Evolutionary conservation across 1,140 invertebrate genomes (phyloP).

Genomic region (Drosophila funebris): DNA sequence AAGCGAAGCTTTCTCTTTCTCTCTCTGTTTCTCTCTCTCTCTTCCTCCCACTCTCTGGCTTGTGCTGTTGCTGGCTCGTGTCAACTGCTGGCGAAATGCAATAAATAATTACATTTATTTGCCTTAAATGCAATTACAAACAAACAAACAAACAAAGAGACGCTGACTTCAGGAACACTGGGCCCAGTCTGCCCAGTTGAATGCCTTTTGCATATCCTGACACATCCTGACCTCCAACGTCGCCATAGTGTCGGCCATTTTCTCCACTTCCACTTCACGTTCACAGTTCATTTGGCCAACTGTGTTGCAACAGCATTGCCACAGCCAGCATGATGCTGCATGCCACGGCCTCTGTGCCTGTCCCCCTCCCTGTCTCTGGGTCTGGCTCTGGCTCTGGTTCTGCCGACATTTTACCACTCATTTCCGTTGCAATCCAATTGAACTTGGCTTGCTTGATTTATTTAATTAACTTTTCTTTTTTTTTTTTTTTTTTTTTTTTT

Average conservation of each 20-base stretch:
- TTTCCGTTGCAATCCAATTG: conserved; percentile 78
- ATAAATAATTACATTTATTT: conserved; percentile 81
- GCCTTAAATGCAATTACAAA: conserved; percentile 75
- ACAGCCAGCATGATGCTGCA: too few relatives aligned
- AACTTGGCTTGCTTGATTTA: conserved; percentile 78
- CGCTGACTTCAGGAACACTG: background rate
- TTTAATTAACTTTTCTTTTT: conserved; percentile 78
- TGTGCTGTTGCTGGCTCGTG: conserved; percentile 16
- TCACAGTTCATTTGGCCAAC: conserved; percentile 70
- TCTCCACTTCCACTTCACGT: conserved; percentile 12
- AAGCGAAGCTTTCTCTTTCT: background rate
- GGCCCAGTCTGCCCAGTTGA: background rate
- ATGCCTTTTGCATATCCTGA: conserved; percentile 57
- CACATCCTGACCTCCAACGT: conserved; percentile 22
- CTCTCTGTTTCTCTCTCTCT: background rate
- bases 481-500: conserved; percentile 13
- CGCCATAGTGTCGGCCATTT: conserved; percentile 42
- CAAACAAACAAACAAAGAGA: conserved; percentile 61
- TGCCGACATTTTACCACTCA: conserved; percentile 69
- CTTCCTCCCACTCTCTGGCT: background rate
- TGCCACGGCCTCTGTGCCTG: background rate
- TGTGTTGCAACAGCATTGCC: conserved; percentile 6
- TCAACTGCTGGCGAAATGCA: conserved; percentile 63
- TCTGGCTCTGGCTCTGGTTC: background rate
- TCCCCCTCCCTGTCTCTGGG: background rate